phyloP scores from a whole-genome alignment of 2,797 vertebrate genomes.

The Amniataba percoides region DNA sequence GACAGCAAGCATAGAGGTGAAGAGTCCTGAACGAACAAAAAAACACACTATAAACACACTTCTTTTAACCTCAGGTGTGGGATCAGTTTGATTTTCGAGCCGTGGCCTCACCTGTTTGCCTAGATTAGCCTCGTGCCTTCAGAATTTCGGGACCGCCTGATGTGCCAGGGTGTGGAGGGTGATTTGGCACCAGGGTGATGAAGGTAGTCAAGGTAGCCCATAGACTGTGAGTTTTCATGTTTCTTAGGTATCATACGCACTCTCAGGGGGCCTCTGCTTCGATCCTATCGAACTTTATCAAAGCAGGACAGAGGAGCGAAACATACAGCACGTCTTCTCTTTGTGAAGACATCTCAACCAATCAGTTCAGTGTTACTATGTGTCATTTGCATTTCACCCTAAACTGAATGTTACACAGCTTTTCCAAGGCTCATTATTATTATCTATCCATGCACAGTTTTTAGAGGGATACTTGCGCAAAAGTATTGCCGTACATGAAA shows the following conservation, averaged over 20 bases:
- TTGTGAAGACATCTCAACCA: conserved; percentile 27
- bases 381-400: conserved; percentile 39
- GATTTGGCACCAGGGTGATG: conserved; percentile 36
- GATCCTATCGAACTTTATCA: conserved; percentile 25
- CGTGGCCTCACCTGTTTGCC: conserved; percentile 2
- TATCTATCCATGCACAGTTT: conserved; percentile 25
- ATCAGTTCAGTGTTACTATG: conserved; percentile 55
- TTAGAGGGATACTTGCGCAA: conserved; percentile 26
- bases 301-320: conserved; percentile 22
- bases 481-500: conserved; percentile 13
- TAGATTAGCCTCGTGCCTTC: conserved; percentile 11
- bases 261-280: conserved; percentile 55
- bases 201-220: conserved; percentile 18
- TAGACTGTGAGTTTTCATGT: conserved; percentile 29
- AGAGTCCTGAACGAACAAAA: conserved; percentile 26
- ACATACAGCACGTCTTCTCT: background rate
- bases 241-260: conserved; percentile 6
- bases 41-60: background rate
- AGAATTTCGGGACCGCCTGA: conserved; percentile 5
- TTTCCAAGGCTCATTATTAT: conserved; percentile 15
- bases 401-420: conserved; percentile 32
- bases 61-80: conserved; percentile 2
- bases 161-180: background rate
- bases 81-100: background rate
- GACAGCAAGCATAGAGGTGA: conserved; percentile 4